phyloP scores from a whole-genome alignment of 1,140 invertebrate genomes.

The Acyrthosiphon pisum region DNA sequence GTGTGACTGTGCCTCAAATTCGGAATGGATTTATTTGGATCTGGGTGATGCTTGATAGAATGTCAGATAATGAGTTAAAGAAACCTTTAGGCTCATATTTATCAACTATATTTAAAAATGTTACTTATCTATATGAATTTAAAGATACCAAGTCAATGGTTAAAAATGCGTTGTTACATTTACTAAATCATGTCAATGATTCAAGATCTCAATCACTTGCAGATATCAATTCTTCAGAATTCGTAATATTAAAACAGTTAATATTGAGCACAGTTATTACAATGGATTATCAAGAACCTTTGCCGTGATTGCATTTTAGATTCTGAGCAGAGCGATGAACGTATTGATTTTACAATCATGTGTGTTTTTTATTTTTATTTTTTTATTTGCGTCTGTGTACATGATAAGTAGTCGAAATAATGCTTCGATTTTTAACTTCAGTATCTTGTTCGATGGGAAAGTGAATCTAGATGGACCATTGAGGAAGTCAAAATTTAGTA shows the following conservation, averaged over 20 bases:
- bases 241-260: background rate
- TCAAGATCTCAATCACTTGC: background rate
- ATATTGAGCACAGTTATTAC: background rate
- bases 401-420: too few relatives aligned
- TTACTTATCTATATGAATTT: background rate
- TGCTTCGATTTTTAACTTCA: too few relatives aligned
- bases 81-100: background rate
- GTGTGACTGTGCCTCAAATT: background rate
- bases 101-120: background rate
- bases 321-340: too few relatives aligned
- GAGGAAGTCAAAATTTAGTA: too few relatives aligned
- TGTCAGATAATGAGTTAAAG: background rate
- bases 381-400: too few relatives aligned
- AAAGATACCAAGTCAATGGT: background rate
- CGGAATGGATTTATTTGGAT: background rate
- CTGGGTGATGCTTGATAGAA: background rate
- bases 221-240: background rate
- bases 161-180: background rate
- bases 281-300: background rate
- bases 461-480: too few relatives aligned
- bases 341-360: too few relatives aligned
- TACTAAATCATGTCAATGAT: background rate
- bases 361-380: too few relatives aligned
- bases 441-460: too few relatives aligned
- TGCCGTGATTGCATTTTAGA: too few relatives aligned